These are phyloP conservation scores for Euclidia mi DNA, from an alignment of 2,888 invertebrate genomes.

Conservation along the genomic window DNA sequence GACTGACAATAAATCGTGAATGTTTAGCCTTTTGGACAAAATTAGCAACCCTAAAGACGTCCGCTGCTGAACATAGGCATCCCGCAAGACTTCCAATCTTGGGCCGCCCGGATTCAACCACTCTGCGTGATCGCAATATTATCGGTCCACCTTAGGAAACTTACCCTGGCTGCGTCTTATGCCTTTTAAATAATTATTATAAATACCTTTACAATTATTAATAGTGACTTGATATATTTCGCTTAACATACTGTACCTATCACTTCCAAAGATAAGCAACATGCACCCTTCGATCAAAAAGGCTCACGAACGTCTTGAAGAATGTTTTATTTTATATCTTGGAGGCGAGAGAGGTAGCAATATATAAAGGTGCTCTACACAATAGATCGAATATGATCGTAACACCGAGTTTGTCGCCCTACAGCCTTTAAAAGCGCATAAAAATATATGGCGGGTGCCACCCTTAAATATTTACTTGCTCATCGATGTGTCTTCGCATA, in stretches of 20 bases:
- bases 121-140: too few species aligned
- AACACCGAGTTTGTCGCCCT: conserved; percentile 25
- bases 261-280: not conserved
- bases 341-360: conserved; percentile 2
- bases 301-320: not conserved
- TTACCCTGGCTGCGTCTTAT: too few species aligned
- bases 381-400: conserved; percentile 32
- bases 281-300: conserved; percentile 1
- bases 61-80: too few species aligned
- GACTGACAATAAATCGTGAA: too few species aligned
- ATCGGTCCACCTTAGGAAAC: too few species aligned
- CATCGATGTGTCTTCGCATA: conserved; percentile 22
- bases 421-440: conserved; percentile 40
- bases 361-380: conserved; percentile 27
- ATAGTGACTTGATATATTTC: too few species aligned
- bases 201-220: too few species aligned
- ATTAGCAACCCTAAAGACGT: too few species aligned
- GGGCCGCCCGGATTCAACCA: too few species aligned
- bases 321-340: conserved; percentile 12
- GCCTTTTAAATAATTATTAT: too few species aligned
- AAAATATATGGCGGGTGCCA: conserved; percentile 34
- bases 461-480: conserved; percentile 49
- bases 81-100: too few species aligned
- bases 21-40: too few species aligned
- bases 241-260: not conserved